Conservation (phyloP, 1,140 invertebrate species). For the Heliothis virescens region DNA sequence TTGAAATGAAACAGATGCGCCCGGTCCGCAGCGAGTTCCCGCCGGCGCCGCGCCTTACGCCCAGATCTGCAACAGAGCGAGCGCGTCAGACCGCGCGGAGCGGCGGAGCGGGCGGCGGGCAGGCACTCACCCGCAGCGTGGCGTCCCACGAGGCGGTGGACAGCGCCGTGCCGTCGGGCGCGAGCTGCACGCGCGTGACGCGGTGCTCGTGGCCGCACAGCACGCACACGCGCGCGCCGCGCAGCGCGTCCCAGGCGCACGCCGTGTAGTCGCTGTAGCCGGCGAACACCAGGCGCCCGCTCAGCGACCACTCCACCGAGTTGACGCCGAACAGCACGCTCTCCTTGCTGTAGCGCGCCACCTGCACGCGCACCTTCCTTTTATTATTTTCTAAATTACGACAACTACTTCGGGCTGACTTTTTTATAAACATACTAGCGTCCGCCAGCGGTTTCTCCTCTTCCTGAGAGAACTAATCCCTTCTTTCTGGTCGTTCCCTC, state of each 20-base stretch:
- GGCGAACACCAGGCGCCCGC: constrained; percentile 98
- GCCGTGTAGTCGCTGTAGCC: constrained; percentile 99
- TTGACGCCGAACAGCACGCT: constrained; percentile 99
- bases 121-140: constrained; percentile 92
- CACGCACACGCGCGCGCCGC: constrained; percentile 95
- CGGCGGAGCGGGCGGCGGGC: not conserved
- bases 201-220: constrained; percentile 99
- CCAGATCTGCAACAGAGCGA: constrained; percentile 58
- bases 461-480: no score
- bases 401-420: no score
- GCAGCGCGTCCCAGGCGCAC: constrained; percentile 99
- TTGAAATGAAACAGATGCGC: constrained; percentile 1
- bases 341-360: constrained; percentile 98
- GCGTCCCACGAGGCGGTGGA: constrained; percentile 99
- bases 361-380: constrained; percentile 61
- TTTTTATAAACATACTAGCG: no score
- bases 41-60: constrained; percentile 43
- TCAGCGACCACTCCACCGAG: constrained; percentile 98
- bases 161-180: constrained; percentile 98
- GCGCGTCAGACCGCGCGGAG: not conserved
- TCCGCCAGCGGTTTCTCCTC: no score
- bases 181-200: constrained; percentile 97
- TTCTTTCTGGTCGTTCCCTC: no score
- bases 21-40: not conserved
- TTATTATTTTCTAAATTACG: no score